Conservation (phyloP, 2,888 invertebrate species). For the Ctena decussata region DNA sequence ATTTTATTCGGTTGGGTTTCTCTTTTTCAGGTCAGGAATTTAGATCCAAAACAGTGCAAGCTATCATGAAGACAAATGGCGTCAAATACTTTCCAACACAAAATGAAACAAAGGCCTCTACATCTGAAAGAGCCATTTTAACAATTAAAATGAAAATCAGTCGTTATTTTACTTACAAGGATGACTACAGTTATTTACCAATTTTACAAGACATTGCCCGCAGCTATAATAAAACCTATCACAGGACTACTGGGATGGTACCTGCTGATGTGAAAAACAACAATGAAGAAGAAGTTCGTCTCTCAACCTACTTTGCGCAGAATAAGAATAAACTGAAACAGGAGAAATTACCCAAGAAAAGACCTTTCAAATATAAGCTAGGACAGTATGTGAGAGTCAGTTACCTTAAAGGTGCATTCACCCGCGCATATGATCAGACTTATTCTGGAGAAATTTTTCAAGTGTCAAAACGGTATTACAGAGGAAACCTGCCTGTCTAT, state of each 20-base stretch:
- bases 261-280: conserved; percentile 35
- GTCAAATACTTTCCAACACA: conserved; percentile 42
- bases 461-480: background rate
- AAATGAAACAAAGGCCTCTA: conserved; percentile 43
- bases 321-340: background rate
- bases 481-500: conserved; percentile 30
- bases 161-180: conserved; percentile 44
- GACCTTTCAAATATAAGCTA: conserved; percentile 28
- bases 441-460: conserved; percentile 41
- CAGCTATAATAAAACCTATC: conserved; percentile 48
- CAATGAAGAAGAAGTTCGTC: conserved; percentile 21
- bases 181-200: conserved; percentile 21
- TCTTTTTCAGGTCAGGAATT: conserved; percentile 50
- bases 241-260: conserved; percentile 37
- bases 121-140: conserved; percentile 42
- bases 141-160: conserved; percentile 34
- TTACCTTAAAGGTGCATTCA: conserved; percentile 37
- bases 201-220: conserved; percentile 30
- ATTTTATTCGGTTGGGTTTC: background rate
- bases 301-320: conserved; percentile 13
- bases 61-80: conserved; percentile 14
- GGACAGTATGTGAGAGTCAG: conserved; percentile 31
- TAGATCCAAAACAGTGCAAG: conserved; percentile 25
- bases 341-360: background rate
- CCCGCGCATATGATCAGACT: conserved; percentile 43